phyloP scores from a whole-genome alignment of 2,113 vertebrate genomes.

The Centropristis striata region DNA sequence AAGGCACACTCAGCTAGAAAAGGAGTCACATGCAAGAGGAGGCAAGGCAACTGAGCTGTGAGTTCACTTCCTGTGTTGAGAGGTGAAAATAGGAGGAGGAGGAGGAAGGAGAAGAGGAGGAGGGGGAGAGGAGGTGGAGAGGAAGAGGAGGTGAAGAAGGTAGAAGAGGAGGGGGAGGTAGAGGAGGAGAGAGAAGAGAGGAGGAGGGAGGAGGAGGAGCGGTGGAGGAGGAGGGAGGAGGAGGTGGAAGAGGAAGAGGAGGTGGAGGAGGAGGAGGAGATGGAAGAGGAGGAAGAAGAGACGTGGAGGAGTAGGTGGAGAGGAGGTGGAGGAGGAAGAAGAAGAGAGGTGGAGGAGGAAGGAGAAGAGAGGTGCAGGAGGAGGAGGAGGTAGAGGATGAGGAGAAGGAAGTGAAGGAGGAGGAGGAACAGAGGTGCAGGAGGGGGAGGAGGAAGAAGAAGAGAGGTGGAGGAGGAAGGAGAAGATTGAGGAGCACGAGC shows the following conservation, averaged over 20 bases:
- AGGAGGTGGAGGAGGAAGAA: background rate
- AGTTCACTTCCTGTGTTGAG: slow-evolving; percentile 60
- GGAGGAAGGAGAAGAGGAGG: too few species aligned
- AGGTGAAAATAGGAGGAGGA: slow-evolving; percentile 36
- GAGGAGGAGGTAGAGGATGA: too few species aligned
- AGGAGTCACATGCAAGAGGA: slow-evolving; percentile 65
- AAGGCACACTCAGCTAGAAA: slow-evolving; percentile 53
- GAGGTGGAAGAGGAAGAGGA: too few species aligned
- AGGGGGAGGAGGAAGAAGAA: background rate
- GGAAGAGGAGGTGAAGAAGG: slow-evolving; percentile 33
- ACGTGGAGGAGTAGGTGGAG: too few species aligned
- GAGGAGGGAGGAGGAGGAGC: too few species aligned
- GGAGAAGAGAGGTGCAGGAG: too few species aligned
- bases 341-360: too few species aligned
- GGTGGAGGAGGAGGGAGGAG: slow-evolving; percentile 14
- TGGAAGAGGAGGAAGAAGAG: too few species aligned
- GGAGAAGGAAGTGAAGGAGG: slow-evolving; percentile 13
- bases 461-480: background rate
- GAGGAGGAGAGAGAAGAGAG: too few species aligned
- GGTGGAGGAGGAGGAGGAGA: background rate
- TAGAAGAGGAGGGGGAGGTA: too few species aligned
- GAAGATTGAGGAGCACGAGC: background rate
- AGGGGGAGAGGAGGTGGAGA: too few species aligned
- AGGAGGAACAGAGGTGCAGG: too few species aligned
- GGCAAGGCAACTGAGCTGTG: slow-evolving; percentile 50